These are phyloP conservation scores for Euphonia xanthogaster DNA, from an alignment of 2,797 vertebrate species.

Conservation along the genomic window DNA sequence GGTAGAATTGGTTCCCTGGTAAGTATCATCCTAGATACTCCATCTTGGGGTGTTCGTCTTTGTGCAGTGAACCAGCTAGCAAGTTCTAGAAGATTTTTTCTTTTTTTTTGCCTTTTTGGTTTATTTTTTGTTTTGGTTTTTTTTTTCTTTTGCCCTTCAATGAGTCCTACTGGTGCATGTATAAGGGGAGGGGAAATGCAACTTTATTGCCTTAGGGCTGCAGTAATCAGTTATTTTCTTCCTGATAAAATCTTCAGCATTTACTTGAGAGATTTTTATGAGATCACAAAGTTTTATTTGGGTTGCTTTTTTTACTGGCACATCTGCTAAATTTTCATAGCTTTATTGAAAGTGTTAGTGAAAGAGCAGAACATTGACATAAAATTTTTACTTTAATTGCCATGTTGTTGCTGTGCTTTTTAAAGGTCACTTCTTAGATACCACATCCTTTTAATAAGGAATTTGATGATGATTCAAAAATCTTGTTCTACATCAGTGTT, in stretches of 20 bases:
- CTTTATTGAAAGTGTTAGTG: neutral
- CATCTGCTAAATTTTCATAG: slow-evolving; percentile 32
- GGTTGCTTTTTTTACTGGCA: slow-evolving; percentile 22
- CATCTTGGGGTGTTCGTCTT: slow-evolving; percentile 80
- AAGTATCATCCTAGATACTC: slow-evolving; percentile 79
- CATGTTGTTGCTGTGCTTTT: slow-evolving; percentile 5
- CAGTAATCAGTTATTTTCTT: slow-evolving; percentile 58
- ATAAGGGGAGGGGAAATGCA: slow-evolving; percentile 57
- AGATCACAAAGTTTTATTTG: slow-evolving; percentile 30
- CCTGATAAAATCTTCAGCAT: slow-evolving; percentile 4
- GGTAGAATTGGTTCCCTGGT: slow-evolving; percentile 71
- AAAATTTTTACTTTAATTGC: neutral
- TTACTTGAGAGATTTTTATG: neutral
- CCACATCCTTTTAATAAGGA: neutral
- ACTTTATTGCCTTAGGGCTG: slow-evolving; percentile 50
- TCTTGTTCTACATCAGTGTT: neutral
- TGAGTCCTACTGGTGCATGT: slow-evolving; percentile 80
- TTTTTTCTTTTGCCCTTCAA: slow-evolving; percentile 73
- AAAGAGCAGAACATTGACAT: neutral
- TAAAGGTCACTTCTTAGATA: neutral
- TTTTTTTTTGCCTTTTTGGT: slow-evolving; percentile 37
- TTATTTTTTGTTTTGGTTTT: neutral
- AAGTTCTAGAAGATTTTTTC: slow-evolving; percentile 73
- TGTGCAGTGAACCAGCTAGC: slow-evolving; percentile 74
- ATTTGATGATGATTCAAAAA: neutral